These are phyloP conservation scores for Anorthoa munda DNA, from an alignment of 2,888 invertebrate genomes.

Conservation along the genomic window DNA sequence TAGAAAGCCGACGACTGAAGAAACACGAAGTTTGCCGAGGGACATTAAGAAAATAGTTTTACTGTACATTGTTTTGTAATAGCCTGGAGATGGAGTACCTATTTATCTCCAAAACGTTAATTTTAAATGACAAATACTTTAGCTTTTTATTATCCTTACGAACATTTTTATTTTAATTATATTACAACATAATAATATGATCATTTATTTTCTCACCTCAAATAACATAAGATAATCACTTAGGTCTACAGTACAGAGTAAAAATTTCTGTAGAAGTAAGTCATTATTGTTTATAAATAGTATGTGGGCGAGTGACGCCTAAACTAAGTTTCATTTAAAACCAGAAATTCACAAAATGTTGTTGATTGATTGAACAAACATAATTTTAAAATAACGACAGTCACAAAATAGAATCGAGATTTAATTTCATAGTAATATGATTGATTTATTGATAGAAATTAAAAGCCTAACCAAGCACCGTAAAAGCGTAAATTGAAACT, in stretches of 20 bases:
- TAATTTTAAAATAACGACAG: neutral
- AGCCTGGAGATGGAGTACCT: neutral
- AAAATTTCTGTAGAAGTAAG: too few species aligned
- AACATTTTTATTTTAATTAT: neutral
- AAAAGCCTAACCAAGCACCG: conserved; percentile 1
- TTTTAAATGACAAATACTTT: conserved; percentile 12
- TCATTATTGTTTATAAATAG: neutral
- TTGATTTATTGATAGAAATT: neutral
- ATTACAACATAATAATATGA: neutral
- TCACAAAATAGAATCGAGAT: neutral
- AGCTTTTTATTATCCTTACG: neutral
- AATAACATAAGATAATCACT: neutral
- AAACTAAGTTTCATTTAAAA: neutral
- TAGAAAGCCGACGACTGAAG: too few species aligned
- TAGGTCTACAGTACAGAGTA: neutral
- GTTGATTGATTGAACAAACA: neutral
- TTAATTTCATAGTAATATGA: neutral
- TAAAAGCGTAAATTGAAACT: conserved; percentile 12
- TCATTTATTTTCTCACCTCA: neutral
- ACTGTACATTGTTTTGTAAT: conserved; percentile 24
- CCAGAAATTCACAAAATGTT: neutral
- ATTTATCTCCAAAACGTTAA: conserved; percentile 26
- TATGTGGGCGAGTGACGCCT: neutral
- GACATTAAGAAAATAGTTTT: too few species aligned
- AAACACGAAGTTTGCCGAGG: too few species aligned